Percentiles rank a stretch among this genome's conserved stretches.
These are phyloP conservation scores for Rhynchotus rufescens DNA, from an alignment of 2,797 vertebrate species.

Conservation along the genomic window DNA sequence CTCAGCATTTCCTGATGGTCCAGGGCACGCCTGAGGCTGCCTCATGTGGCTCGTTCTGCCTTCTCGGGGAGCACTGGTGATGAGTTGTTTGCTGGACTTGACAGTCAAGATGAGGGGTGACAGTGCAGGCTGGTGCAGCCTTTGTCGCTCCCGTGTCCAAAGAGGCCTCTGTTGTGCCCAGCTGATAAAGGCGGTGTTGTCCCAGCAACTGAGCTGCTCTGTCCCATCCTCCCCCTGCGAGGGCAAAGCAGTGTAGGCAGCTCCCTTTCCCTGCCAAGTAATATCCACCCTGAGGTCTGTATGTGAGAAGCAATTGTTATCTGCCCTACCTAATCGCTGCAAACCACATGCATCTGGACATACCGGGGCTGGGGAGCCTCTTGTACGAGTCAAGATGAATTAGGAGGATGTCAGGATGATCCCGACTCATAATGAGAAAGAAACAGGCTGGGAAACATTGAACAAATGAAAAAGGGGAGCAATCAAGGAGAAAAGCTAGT, in stretches of 20 bases:
- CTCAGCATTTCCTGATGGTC: not conserved
- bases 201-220: not conserved
- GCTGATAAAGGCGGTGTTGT: not conserved
- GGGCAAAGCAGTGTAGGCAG: not conserved
- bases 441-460: constrained; percentile 9
- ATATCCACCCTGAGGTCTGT: not conserved
- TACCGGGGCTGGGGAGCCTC: constrained; percentile 1
- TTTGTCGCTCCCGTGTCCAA: not conserved
- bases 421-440: not conserved
- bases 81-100: not conserved
- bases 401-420: constrained; percentile 7
- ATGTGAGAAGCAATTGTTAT: constrained; percentile 5
- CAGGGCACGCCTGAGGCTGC: not conserved
- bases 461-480: constrained; percentile 42
- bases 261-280: not conserved
- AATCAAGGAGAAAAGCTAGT: constrained; percentile 58
- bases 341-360: constrained; percentile 6
- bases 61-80: not conserved
- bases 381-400: constrained; percentile 48
- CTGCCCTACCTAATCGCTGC: not conserved
- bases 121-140: not conserved
- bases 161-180: not conserved
- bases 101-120: not conserved
- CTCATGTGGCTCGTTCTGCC: not conserved
- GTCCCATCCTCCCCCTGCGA: not conserved